Evolutionary conservation across 2,113 vertebrate genomes (phyloP), one percentile per base, ranked within the genome.

Genomic region (Grammomys dolichurus): DNA sequence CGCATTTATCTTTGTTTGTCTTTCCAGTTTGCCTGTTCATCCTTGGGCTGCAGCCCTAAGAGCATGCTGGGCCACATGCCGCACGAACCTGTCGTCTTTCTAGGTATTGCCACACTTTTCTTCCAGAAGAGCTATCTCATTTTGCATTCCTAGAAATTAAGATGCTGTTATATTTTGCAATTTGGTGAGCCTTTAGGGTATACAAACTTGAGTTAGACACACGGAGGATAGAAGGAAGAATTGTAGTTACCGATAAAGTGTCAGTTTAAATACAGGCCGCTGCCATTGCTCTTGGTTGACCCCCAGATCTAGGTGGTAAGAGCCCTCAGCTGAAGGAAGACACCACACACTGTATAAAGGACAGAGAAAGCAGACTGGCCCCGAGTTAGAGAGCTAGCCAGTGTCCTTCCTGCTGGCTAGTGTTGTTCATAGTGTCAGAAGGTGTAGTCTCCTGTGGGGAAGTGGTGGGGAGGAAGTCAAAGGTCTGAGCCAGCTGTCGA

Each of bases 131-230:
- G 82, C 93, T 77, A 16, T 90, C 46, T 9, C 14, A 24, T 89
- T 92, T 92, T 93, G 22, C 26, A 31, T 86, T 95, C 43, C 43
- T 24, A 72, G 67, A 94, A 90, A 90, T 87, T 19, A 63, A 70
- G 8, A 65, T 94, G 17, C 11, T 31, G 88, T 90, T 58, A 70
- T 11, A 33, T 6, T 58, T 48, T 67, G 3, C 40, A 54, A 67
- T 51, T 82, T 1, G 14, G 19, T 78, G 33, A 95, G 48, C 46
- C 40, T 87, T 69, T 70, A 72, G 26, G 33, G 20, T 63, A 3
- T 91, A 80, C 28, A 82, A 1, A 85, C 20, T 24, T 92, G 73
- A 77, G 63, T 87, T 87, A 63, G 19, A 81, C 86, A 16, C 70
- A 11, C 36, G 9, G 26, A n/a, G 40, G 46, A 67, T 36, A 56